A percentile compares a stretch with the other conserved stretches of the same genome.
Conservation (phyloP, 2,797 vertebrate genomes). For the Anableps anableps region DNA sequence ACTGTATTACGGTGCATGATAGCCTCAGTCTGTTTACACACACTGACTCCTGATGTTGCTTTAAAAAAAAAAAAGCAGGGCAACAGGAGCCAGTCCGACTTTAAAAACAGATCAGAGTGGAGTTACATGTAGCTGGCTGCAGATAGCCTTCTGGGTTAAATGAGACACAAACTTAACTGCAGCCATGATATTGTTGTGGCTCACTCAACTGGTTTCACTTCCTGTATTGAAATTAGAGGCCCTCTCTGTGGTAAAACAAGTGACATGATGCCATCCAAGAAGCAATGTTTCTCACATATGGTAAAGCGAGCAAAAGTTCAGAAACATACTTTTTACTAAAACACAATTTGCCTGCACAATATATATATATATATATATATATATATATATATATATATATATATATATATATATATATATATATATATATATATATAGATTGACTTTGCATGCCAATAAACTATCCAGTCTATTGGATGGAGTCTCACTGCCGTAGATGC, state of each 20-base stretch:
- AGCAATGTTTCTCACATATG: neutral
- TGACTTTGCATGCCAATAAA: neutral
- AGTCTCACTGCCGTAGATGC: neutral
- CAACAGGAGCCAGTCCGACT: conserved; percentile 23
- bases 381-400: too few species aligned
- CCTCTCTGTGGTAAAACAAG: conserved; percentile 9
- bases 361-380: too few species aligned
- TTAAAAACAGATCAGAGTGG: conserved; percentile 48
- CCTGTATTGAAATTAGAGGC: conserved; percentile 14
- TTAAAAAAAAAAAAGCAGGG: conserved; percentile 52
- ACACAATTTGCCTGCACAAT: neutral
- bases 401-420: too few species aligned
- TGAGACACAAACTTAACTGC: conserved; percentile 29
- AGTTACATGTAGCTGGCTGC: conserved; percentile 42
- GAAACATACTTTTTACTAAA: neutral
- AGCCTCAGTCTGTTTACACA: conserved; percentile 43
- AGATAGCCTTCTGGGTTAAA: conserved; percentile 44
- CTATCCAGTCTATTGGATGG: neutral
- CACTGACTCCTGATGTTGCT: conserved; percentile 32
- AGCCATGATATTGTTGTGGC: conserved; percentile 29
- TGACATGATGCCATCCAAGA: conserved; percentile 2
- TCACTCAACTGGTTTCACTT: conserved; percentile 38
- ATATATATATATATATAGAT: too few species aligned
- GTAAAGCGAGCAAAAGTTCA: neutral
- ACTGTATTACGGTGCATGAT: conserved; percentile 42